Evolutionary conservation across 2,797 vertebrate species (phyloP), one percentile per base, ranked within the genome.

Genomic region (Bradypodion ventrale): DNA sequence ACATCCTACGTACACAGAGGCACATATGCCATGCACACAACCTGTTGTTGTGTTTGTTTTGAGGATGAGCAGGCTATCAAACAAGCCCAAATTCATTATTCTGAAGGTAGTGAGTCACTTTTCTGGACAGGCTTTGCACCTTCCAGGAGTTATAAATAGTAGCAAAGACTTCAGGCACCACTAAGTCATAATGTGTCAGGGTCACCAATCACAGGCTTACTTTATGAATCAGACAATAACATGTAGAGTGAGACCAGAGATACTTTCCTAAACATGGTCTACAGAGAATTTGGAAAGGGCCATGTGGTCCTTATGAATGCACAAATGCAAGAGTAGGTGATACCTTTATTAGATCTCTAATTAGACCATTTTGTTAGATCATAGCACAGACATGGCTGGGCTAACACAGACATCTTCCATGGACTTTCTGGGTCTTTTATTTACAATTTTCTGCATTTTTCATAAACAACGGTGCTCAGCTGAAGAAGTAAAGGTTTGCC

Each of bases 41-140:
- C 12, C 46, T 52, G 23, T 37, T 49, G 32, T 21, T 62, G 56
- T 29, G 23, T 29, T 68, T 19, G 29, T 75, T 80, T 80, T 62
- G 63, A 73, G 65, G 76, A 56, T 12, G 7, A 40, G 32, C 69
- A 88, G 76, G 85, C 87, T 87, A 83, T 56, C 4, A 83, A 90
- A 73, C 21, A 79, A 79, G 78, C 44, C 21, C 75, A 3, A 84
- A 12, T 25, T 52, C 27, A 89, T 46, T 81, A 10, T 83, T 88
- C 35, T 42, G 69, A 75, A 90, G 74, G 49, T 81, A 66, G 78
- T 83, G 88, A 66, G 78, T 65, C 84, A 37, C 56, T 80, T 23
- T 76, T 86, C 7, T 29, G 59, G 73, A 90, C 87, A 75, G 83
- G 69, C n/a, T 76, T 79, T 83, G 7, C 76, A 74, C 86, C 66